Conservation (phyloP, 2,113 vertebrate species). For the Serilophus lunatus region DNA sequence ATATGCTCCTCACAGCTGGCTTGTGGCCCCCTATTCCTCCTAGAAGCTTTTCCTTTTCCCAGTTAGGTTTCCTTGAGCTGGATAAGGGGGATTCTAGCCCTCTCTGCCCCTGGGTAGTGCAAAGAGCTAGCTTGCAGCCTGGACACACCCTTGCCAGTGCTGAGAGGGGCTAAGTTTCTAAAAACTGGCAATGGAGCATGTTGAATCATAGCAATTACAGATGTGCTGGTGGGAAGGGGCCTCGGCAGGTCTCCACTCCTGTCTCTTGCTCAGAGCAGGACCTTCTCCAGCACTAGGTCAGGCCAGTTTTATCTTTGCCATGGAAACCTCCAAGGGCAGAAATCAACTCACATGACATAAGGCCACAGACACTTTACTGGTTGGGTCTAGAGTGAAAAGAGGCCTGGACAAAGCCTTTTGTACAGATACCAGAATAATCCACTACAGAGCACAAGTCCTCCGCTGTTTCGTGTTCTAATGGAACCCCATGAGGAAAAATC, state of each 20-base stretch:
- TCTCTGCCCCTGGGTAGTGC: neutral
- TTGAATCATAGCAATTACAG: neutral
- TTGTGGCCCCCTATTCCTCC: neutral
- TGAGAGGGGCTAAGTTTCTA: neutral
- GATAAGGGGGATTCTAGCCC: too few species aligned
- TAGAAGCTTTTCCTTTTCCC: neutral
- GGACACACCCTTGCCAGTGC: neutral
- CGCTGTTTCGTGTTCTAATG: neutral
- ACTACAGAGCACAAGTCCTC: neutral
- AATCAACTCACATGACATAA: neutral
- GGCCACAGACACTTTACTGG: neutral
- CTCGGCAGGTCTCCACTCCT: neutral
- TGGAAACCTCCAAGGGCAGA: neutral
- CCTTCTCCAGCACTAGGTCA: neutral
- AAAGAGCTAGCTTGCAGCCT: neutral
- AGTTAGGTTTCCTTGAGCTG: neutral
- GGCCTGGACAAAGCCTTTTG: neutral
- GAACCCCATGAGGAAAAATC: neutral
- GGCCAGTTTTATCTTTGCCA: neutral
- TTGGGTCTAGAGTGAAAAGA: neutral
- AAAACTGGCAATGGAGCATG: neutral
- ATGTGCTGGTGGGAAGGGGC: neutral
- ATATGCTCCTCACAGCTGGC: neutral
- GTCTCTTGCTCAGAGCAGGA: neutral
- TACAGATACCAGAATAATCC: neutral